Conservation (phyloP, 2,888 invertebrate species). For the Ochropleura plecta region DNA sequence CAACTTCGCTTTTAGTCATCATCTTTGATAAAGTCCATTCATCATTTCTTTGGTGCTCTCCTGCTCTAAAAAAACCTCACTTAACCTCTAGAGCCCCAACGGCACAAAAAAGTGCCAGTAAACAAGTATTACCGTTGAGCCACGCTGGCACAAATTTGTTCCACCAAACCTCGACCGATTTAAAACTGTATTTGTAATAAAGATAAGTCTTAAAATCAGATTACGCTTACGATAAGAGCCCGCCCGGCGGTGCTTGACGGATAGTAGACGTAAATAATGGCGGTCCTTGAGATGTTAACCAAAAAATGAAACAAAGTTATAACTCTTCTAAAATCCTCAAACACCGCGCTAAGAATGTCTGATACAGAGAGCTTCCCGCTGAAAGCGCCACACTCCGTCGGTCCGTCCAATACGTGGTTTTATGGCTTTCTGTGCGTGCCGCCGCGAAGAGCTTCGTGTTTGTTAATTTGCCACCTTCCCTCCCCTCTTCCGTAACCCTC, state of each 20-base stretch:
- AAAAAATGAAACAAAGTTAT: constrained; percentile 1
- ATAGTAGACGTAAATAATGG: too few species aligned
- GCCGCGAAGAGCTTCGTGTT: constrained; percentile 69
- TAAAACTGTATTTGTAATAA: too few species aligned
- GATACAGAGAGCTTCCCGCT: constrained; percentile 38
- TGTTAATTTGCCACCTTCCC: constrained; percentile 74
- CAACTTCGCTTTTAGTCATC: background rate
- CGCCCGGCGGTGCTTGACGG: too few species aligned
- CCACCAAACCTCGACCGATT: too few species aligned
- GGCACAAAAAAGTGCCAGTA: too few species aligned
- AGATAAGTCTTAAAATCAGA: too few species aligned
- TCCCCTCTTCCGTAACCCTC: constrained; percentile 43
- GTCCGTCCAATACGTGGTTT: constrained; percentile 71
- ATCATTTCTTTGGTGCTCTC: background rate
- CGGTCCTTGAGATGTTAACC: background rate
- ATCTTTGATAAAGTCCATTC: background rate
- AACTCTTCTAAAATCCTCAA: background rate
- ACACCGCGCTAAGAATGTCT: constrained; percentile 24
- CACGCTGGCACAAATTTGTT: too few species aligned
- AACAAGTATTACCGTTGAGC: too few species aligned
- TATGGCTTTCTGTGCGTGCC: constrained; percentile 76
- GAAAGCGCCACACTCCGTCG: constrained; percentile 58
- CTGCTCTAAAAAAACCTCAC: background rate
- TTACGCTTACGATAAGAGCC: too few species aligned
- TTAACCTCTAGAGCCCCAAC: background rate